Evolutionary conservation across 2,113 vertebrate genomes (phyloP).

Genomic region (Cheilinus undulatus): DNA sequence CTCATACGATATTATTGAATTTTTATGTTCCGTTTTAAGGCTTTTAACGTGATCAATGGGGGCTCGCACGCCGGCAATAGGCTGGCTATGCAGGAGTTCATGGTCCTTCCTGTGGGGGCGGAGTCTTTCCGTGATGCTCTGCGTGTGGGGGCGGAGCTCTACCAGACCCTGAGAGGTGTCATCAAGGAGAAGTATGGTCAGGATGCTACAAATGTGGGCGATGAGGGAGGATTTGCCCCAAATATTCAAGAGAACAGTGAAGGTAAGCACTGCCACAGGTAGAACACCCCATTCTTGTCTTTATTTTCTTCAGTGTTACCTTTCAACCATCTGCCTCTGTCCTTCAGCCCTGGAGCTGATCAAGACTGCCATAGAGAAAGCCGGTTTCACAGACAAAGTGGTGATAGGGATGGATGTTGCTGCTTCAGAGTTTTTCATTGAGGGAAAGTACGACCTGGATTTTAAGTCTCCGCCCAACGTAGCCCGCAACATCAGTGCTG

Average conservation of each 20-base stretch:
- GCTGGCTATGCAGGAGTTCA: conserved; percentile 95
- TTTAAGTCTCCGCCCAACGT: conserved; percentile 93
- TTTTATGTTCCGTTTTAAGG: conserved; percentile 76
- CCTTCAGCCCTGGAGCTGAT: conserved; percentile 90
- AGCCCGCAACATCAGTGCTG: conserved; percentile 90
- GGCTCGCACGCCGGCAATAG: conserved; percentile 94
- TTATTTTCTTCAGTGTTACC: neutral
- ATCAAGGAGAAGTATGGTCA: conserved; percentile 95
- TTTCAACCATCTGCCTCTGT: neutral
- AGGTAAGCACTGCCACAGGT: conserved; percentile 77
- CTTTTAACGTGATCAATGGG: conserved; percentile 94
- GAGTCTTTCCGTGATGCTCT: conserved; percentile 93
- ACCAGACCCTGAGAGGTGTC: conserved; percentile 92
- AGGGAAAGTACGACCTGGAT: conserved; percentile 94
- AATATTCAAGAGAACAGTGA: conserved; percentile 96
- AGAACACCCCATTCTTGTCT: neutral
- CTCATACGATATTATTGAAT: neutral
- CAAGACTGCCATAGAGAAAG: conserved; percentile 93
- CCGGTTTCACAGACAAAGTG: conserved; percentile 93
- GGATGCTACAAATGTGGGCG: conserved; percentile 93
- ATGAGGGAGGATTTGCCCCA: conserved; percentile 93
- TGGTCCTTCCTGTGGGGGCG: conserved; percentile 94
- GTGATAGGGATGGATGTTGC: conserved; percentile 96
- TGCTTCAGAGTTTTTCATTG: conserved; percentile 91
- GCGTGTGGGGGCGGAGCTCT: conserved; percentile 91